Percentiles rank a stretch among this genome's conserved stretches.
Conservation (phyloP, 2,888 invertebrate genomes). For the Metallyticus violacea region DNA sequence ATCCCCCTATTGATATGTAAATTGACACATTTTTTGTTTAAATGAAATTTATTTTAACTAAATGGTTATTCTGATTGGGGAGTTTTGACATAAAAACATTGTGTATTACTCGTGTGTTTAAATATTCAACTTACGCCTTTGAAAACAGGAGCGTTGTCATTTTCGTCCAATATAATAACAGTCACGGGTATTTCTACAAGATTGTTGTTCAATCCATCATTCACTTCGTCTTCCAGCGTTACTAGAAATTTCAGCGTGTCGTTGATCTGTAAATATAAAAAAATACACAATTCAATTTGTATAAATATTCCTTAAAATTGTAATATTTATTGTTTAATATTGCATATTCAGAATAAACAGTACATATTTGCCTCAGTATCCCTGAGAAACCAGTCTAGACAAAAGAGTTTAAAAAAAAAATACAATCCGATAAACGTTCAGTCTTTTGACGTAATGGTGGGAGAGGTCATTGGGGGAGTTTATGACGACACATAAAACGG, state of each 20-base stretch:
- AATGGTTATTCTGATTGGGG: too few species aligned
- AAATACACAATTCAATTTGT: too few species aligned
- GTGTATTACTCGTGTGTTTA: too few species aligned
- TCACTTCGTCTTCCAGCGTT: conserved; percentile 73
- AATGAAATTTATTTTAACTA: too few species aligned
- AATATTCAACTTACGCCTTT: conserved; percentile 70
- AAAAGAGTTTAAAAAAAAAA: not conserved
- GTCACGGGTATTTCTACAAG: conserved; percentile 73
- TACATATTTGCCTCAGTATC: not conserved
- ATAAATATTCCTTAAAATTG: too few species aligned
- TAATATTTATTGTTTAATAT: too few species aligned
- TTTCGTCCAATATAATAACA: conserved; percentile 82
- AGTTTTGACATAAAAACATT: too few species aligned
- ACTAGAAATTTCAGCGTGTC: conserved; percentile 77
- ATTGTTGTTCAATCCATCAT: conserved; percentile 59
- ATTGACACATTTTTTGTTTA: too few species aligned
- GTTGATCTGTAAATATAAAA: conserved; percentile 64
- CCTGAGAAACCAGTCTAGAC: not conserved
- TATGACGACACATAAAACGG: not conserved
- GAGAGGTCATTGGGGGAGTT: not conserved
- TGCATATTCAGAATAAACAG: too few species aligned
- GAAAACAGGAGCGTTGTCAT: conserved; percentile 82
- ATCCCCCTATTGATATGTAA: too few species aligned
- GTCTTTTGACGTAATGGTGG: not conserved
- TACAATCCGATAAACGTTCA: not conserved